Percentiles rank a stretch among this genome's conserved stretches.
Conservation (phyloP, 2,113 vertebrate genomes). For the Tamias sibiricus region DNA sequence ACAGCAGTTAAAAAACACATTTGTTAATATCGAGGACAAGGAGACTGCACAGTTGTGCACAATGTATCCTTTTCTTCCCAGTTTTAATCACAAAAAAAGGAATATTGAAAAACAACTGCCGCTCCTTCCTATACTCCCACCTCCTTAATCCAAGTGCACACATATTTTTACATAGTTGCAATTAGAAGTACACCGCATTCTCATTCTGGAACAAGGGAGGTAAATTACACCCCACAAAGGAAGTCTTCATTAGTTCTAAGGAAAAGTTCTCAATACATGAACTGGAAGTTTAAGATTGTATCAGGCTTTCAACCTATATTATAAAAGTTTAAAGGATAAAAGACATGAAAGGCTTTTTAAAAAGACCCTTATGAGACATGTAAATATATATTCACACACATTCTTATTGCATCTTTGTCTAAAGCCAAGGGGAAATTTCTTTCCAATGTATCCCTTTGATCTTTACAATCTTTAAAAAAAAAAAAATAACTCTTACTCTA, state of each 20-base stretch:
- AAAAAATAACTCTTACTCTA: slow-evolving; percentile 6
- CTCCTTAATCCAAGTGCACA: neutral
- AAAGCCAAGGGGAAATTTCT: slow-evolving; percentile 42
- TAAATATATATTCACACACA: neutral
- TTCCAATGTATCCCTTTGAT: slow-evolving; percentile 36
- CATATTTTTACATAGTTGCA: slow-evolving; percentile 27
- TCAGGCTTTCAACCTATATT: slow-evolving; percentile 59
- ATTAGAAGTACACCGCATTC: neutral
- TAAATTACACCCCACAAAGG: slow-evolving; percentile 14
- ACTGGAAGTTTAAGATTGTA: slow-evolving; percentile 45
- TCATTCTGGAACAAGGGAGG: slow-evolving; percentile 16
- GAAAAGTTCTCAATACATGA: neutral
- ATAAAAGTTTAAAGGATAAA: slow-evolving; percentile 70
- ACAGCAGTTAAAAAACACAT: slow-evolving; percentile 40
- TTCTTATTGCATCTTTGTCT: neutral
- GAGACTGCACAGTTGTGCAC: neutral
- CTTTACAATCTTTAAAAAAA: neutral
- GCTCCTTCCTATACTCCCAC: neutral
- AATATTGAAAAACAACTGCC: neutral
- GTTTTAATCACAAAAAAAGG: slow-evolving; percentile 14
- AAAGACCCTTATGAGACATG: neutral
- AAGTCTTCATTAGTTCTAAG: slow-evolving; percentile 40
- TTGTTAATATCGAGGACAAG: slow-evolving; percentile 19
- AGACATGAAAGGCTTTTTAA: slow-evolving; percentile 59
- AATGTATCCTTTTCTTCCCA: neutral